Evolutionary conservation across 2,888 invertebrate genomes (phyloP), one percentile per base, ranked within the genome.

Genomic region (Macrosoma leucophasiata): DNA sequence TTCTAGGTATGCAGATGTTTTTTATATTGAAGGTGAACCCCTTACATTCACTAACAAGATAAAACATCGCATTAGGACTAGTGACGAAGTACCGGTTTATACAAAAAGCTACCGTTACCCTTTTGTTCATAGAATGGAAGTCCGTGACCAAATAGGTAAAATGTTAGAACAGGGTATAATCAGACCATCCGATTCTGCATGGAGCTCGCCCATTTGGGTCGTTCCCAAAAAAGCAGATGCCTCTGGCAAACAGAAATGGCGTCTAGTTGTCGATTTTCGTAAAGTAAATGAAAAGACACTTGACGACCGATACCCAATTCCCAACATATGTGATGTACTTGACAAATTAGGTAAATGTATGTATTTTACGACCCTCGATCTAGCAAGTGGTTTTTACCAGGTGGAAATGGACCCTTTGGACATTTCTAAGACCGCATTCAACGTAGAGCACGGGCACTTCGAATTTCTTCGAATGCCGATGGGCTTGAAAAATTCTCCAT

Each of bases 381-480:
- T 45, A 9, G 45, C 49, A 15, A 36, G 33, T n/a, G 44, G 46
- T 0, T 46, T 43, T 36, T 39, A 43, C 20, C 43, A 46, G 7
- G 36, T 49, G 2, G 35, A 43, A 19, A 40, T 58, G 28, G 34
- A 37, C 9, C 31, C 41, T 3, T 3, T 19, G 2, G 49, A 46
- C 21, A 36, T 43, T 9, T 29, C 13, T 0, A 52, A 55, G 27
- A 55, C 56, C 6, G 55, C 47, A 1, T 55, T 57, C 10, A 44
- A 42, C 22, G 46, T 49, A 11, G 48, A 52, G 10, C 47, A 50
- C 19, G 48, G 48, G 1, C 55, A 55, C 22, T 52, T 41, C 17
- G 53, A 56, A 39, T 56, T 46, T 24, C 12, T 43, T 4, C 30
- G 58, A 9, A 58, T 55, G 54, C 57, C 52, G 1, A 50, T 53